Percentiles rank a stretch among this genome's conserved stretches.
phyloP scores from a whole-genome alignment of 1,140 invertebrate species.

The Drosophila mayri region DNA sequence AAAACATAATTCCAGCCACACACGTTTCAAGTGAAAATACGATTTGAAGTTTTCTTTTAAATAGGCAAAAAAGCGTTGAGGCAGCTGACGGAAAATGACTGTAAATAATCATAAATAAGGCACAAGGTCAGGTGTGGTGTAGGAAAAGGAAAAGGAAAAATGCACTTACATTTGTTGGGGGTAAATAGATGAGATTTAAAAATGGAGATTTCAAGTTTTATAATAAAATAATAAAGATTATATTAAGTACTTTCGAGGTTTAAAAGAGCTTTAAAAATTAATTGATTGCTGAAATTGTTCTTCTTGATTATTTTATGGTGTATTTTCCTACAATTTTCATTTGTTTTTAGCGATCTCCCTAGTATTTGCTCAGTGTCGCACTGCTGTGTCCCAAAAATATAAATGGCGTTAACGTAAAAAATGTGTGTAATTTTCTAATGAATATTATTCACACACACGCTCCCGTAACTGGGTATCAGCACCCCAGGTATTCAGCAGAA shows the following conservation, averaged over 20 bases:
- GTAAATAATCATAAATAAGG: slow-evolving; percentile 40
- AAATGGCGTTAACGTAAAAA: slow-evolving; percentile 50
- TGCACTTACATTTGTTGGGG: neutral
- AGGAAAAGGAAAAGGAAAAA: slow-evolving; percentile 27
- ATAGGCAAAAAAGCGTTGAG: slow-evolving; percentile 31
- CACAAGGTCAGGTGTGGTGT: slow-evolving; percentile 10
- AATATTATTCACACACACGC: slow-evolving; percentile 75
- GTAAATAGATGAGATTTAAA: neutral
- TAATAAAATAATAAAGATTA: neutral
- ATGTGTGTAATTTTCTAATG: slow-evolving; percentile 74
- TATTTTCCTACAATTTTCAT: too few species aligned
- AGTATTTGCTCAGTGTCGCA: slow-evolving; percentile 16
- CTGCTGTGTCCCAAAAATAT: slow-evolving; percentile 44
- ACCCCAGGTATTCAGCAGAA: slow-evolving; percentile 39
- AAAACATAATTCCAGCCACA: slow-evolving; percentile 12
- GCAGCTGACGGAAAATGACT: slow-evolving; percentile 14
- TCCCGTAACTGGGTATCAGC: slow-evolving; percentile 7
- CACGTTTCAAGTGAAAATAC: slow-evolving; percentile 17
- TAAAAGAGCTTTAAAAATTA: neutral
- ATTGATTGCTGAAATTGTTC: too few species aligned
- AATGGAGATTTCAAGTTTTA: neutral
- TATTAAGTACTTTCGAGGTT: neutral
- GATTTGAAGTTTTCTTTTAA: slow-evolving; percentile 50
- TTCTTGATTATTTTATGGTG: neutral
- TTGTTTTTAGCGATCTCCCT: neutral